Percentiles rank a stretch among this genome's conserved stretches.
These are phyloP conservation scores for Portunus trituberculatus DNA, from an alignment of 1,140 invertebrate species.

Conservation along the genomic window DNA sequence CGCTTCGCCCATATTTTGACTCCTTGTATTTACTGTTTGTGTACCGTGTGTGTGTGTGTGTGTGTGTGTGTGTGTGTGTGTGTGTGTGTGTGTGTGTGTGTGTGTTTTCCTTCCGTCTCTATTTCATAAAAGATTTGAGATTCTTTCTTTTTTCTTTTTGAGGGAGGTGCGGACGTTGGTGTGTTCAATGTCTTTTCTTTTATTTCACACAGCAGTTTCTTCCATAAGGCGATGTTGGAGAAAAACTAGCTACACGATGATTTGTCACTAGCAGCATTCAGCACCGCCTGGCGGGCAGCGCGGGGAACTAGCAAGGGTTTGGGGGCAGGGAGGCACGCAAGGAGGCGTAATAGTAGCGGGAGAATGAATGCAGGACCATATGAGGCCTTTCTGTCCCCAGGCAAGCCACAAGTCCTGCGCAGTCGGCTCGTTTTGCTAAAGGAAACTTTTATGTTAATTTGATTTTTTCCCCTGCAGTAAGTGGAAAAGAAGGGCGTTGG, in stretches of 20 bases:
- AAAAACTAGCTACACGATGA: not conserved
- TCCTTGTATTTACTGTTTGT: constrained; percentile 23
- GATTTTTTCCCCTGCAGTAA: not conserved
- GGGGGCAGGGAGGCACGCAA: not conserved
- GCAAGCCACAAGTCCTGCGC: not conserved
- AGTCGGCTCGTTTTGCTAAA: no score
- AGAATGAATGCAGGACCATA: not conserved
- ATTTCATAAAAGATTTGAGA: no score
- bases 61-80: constrained; percentile 12
- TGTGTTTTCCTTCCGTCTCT: no score
- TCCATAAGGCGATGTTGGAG: not conserved
- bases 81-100: constrained; percentile 3
- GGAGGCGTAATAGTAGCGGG: not conserved
- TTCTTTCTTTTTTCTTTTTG: no score
- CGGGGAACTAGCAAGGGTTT: not conserved
- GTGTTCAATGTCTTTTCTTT: not conserved
- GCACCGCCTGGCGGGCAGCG: not conserved
- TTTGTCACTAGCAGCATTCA: not conserved
- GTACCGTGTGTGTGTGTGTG: not conserved
- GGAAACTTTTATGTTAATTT: not conserved
- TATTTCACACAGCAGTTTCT: not conserved
- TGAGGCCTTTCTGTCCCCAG: not conserved
- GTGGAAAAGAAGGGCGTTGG: not conserved
- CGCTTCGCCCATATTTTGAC: constrained; percentile 5
- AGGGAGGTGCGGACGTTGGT: not conserved